These are phyloP conservation scores for Acropora yongei DNA, from an alignment of 64 coral and sea anemone genomes.

Conservation along the genomic window DNA sequence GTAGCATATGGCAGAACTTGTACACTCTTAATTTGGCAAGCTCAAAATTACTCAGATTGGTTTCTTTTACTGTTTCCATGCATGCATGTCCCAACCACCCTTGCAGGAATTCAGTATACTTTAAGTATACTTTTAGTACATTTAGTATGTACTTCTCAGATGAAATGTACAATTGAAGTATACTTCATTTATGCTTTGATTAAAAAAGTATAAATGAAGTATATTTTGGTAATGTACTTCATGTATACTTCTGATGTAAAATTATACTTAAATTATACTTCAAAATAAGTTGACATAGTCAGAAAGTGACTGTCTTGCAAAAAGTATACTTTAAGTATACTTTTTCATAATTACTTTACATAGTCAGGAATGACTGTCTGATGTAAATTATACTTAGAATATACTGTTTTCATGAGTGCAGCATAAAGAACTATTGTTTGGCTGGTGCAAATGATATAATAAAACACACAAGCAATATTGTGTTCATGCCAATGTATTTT, in stretches of 20 bases:
- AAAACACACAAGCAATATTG: too few relatives aligned
- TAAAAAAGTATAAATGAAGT: conserved; percentile 46
- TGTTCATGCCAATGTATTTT: too few relatives aligned
- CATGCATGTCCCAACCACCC: not conserved
- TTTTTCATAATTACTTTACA: conserved; percentile 5
- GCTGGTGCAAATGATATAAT: too few relatives aligned
- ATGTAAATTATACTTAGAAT: not conserved
- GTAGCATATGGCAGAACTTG: too few relatives aligned
- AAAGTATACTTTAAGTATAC: conserved; percentile 57
- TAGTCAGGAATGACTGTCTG: too few relatives aligned
- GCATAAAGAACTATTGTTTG: too few relatives aligned
- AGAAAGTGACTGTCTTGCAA: too few relatives aligned
- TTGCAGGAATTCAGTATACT: conserved; percentile 48
- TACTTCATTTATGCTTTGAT: conserved; percentile 32
- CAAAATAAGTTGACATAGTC: not conserved
- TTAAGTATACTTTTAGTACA: conserved; percentile 49
- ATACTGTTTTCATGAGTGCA: too few relatives aligned
- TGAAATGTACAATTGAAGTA: conserved; percentile 50
- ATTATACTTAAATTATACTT: conserved; percentile 17
- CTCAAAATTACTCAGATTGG: too few relatives aligned
- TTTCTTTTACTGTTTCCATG: too few relatives aligned
- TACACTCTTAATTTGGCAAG: too few relatives aligned
- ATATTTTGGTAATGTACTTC: conserved; percentile 52
- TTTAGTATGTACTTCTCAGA: conserved; percentile 21
- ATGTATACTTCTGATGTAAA: conserved; percentile 42